phyloP scores from a whole-genome alignment of 2,797 vertebrate genomes.

The Sebastes vulpes region DNA sequence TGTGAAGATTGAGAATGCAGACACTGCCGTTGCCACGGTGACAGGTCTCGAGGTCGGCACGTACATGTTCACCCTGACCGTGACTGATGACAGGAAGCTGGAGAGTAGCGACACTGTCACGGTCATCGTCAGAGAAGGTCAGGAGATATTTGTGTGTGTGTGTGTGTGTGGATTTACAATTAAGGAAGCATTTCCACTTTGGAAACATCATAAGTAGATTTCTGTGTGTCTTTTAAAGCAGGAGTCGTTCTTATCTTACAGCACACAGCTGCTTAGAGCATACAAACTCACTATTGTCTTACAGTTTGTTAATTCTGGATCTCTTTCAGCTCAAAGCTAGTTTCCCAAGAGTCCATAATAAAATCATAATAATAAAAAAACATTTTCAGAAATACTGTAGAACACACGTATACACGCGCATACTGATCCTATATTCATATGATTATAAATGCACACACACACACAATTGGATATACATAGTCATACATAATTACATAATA shows the following conservation, averaged over 20 bases:
- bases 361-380: neutral
- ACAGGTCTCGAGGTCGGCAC: constrained; percentile 92
- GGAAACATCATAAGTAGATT: neutral
- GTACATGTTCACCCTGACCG: constrained; percentile 93
- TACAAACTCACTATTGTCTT: neutral
- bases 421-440: neutral
- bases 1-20: constrained; percentile 93
- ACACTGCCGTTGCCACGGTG: constrained; percentile 90
- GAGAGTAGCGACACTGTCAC: constrained; percentile 91
- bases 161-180: neutral
- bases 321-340: neutral
- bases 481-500: neutral
- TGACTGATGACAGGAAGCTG: constrained; percentile 93
- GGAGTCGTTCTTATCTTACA: neutral
- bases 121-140: constrained; percentile 94
- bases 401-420: neutral
- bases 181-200: neutral
- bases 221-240: neutral
- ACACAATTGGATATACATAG: neutral
- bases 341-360: neutral
- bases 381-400: neutral
- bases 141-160: constrained; percentile 7
- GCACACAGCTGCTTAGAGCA: neutral
- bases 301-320: neutral
- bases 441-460: neutral